phyloP scores from a whole-genome alignment of 2,113 vertebrate species.

The Leucoraja erinaceus region DNA sequence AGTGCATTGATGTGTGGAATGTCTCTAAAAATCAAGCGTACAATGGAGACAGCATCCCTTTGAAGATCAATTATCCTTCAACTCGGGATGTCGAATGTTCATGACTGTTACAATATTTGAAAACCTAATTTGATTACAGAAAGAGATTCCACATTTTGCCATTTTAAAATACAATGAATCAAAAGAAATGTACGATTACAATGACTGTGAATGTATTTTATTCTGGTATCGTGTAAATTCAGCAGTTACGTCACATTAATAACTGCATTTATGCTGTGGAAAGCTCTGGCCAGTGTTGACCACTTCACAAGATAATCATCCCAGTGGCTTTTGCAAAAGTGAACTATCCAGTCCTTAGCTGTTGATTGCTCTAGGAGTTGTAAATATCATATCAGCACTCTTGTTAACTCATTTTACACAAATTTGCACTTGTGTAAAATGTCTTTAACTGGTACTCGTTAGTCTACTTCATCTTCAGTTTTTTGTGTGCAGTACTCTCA shows the following conservation, averaged over 20 bases:
- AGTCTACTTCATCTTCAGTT: neutral
- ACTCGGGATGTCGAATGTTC: neutral
- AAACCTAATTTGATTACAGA: neutral
- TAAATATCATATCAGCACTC: neutral
- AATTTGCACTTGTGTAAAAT: conserved; percentile 16
- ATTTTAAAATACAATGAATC: neutral
- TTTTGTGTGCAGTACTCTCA: neutral
- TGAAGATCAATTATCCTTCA: neutral
- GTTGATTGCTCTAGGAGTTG: conserved; percentile 4
- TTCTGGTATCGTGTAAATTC: neutral
- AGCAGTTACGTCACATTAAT: neutral
- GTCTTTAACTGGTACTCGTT: neutral
- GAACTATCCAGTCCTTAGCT: neutral
- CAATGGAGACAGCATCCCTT: neutral
- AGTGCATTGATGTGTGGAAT: neutral
- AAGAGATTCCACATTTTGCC: neutral
- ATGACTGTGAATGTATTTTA: neutral
- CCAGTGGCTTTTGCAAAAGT: no score
- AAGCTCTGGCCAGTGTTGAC: neutral
- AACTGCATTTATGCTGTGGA: neutral
- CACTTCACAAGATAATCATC: neutral
- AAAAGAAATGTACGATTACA: neutral
- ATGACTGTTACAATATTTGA: neutral
- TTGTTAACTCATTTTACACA: no score
- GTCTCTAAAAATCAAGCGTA: neutral